A percentile compares a stretch with the other conserved stretches of the same genome.
phyloP scores from a whole-genome alignment of 2,797 vertebrate species.

The Miopithecus talapoin region DNA sequence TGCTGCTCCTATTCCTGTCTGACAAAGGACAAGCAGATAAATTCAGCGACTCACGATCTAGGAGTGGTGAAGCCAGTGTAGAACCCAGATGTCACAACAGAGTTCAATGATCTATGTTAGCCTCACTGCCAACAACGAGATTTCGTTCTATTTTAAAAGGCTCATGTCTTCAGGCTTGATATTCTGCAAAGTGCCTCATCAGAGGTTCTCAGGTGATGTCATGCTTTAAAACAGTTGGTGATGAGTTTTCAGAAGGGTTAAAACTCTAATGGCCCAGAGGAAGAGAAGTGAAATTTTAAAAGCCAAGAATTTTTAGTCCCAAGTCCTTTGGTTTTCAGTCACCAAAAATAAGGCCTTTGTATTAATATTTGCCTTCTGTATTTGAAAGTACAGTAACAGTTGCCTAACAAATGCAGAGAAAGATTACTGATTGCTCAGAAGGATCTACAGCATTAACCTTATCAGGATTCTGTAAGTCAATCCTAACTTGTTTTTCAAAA shows the following conservation, averaged over 20 bases:
- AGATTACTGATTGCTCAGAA: not conserved
- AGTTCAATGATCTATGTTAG: not conserved
- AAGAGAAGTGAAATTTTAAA: not conserved
- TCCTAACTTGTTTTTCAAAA: not conserved
- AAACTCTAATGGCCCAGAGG: not conserved
- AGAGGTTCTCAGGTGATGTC: not conserved
- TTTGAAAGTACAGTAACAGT: not conserved
- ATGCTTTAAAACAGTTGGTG: not conserved
- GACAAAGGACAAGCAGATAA: not conserved
- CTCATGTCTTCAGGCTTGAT: not conserved
- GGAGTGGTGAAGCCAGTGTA: not conserved
- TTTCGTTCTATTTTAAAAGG: not conserved
- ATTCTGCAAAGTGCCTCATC: not conserved
- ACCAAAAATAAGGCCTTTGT: conserved; percentile 9
- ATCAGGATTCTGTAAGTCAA: not conserved
- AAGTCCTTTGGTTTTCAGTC: not conserved
- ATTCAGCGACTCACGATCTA: not conserved
- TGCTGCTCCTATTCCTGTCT: not conserved
- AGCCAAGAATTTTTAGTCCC: not conserved
- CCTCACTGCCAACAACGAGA: not conserved
- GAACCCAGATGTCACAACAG: not conserved
- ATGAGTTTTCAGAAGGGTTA: not conserved
- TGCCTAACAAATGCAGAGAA: not conserved
- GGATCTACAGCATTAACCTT: not conserved
- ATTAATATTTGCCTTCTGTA: not conserved